Base-by-base conservation (phyloP, 2,888 invertebrate species). In the Cantharis rustica region DNA sequence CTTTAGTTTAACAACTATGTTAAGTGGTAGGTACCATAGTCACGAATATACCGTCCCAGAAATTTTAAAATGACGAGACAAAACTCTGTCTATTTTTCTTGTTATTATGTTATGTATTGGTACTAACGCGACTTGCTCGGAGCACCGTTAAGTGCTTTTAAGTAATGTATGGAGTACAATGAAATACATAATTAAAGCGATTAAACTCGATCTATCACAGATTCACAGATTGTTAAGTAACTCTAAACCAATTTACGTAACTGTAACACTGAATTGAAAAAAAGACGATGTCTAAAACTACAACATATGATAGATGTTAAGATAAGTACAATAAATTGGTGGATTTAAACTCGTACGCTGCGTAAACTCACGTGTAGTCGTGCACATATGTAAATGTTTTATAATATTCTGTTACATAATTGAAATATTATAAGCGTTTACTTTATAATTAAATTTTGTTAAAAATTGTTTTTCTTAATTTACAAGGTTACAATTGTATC, bases 401-500 rank as follows among this genome's bases (percentile, higher is more conserved):
- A 47, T 47, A 47, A 47, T 47, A 13, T 47, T 47, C 47, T 47
- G 7, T 47, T 47, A 47, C 47, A n/a, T 47, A 47, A 47, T n/a
- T 47, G 47, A 47, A 47, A 47, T n/a, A 47, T 47, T 47, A 47
- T n/a, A 47, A n/a, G n/a, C n/a, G n/a, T 47, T 47, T 47, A 47
- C 47, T 47, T 47, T 13, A 16, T 16, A 66, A 23, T 23, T 66
- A 66, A 66, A 66, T 66, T 66, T 66, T 66, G 64, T 9, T n/a
- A 66, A 68, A 16, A 72, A 63, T 27, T 20, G 23, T 75, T 64
- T 75, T 72, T 69, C 72, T 64, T 62, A 72, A 61, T 74, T 76
- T 68, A 61, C 74, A 77, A 77, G 77, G 75, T 75, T 75, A 71
- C 75, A 72, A 70, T 68, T 72, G 66, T 68, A 72, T 72, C 15